Evolutionary conservation across 2,113 vertebrate species (phyloP).

Genomic region (Speoplatyrhinus poulsoni): DNA sequence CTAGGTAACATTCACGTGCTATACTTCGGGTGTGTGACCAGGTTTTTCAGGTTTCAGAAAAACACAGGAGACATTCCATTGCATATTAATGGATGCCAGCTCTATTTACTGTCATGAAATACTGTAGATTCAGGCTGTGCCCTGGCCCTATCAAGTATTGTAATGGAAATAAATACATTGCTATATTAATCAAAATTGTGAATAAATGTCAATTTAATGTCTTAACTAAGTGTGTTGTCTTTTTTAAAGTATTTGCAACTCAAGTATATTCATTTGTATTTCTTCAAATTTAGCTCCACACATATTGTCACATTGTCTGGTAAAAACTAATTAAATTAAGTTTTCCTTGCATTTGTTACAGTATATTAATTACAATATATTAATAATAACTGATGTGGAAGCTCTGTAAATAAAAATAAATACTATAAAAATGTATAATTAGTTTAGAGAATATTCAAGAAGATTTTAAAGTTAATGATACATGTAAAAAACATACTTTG

Average conservation of each 20-base stretch:
- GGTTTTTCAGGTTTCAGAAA: constrained; percentile 56
- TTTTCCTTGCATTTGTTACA: constrained; percentile 12
- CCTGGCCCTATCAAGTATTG: too few species aligned
- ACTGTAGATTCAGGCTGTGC: too few species aligned
- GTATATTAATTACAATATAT: constrained; percentile 19
- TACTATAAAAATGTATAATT: constrained; percentile 47
- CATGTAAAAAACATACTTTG: constrained; percentile 28
- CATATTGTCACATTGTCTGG: constrained; percentile 10
- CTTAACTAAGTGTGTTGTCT: background rate
- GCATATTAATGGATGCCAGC: too few species aligned
- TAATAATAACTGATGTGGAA: constrained; percentile 28
- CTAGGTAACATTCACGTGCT: background rate
- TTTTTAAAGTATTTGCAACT: constrained; percentile 5
- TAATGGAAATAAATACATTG: too few species aligned
- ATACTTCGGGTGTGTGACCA: constrained; percentile 44
- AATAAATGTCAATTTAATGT: background rate
- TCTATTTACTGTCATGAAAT: too few species aligned
- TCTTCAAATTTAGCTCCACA: constrained; percentile 23
- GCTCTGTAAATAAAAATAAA: constrained; percentile 50
- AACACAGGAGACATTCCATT: too few species aligned
- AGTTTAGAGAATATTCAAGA: constrained; percentile 43
- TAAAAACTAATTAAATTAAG: constrained; percentile 21
- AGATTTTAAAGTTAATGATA: background rate
- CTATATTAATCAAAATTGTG: too few species aligned
- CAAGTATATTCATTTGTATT: constrained; percentile 14